Base-by-base conservation (phyloP, 2,113 vertebrate species). In the Ptilonorhynchus violaceus region DNA sequence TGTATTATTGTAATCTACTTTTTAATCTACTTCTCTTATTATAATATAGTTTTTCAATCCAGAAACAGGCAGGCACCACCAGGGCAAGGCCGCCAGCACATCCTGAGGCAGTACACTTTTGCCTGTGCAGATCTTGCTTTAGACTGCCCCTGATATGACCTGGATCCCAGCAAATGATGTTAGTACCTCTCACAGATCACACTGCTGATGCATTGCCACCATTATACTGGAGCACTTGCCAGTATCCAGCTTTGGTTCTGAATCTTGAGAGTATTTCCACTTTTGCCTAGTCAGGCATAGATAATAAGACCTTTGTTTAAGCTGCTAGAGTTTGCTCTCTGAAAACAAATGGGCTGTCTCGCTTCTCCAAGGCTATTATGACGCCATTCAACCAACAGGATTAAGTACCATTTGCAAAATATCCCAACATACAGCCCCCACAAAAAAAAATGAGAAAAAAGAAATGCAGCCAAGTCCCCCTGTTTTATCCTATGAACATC, bases 221-320 rank as follows among this genome's bases (percentile, higher is more conserved):
- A 22, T 44, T 13, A 77, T 47, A 25, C 80, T 16, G 1, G 47
- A 79, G 58, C 28, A 55, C 41, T 93, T 93, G 66, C 82, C 85
- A 96, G 50, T 4, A 64, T 15, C 53, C 78, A 84, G 5, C 47
- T 88, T 79, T 28, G 68, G 25, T 74, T 77, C 80, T 52, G 64
- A 78, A 52, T n/a, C 69, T 42, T 85, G 68, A 55, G 77, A 78
- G 22, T 47, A 77, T 53, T 94, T 89, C 92, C 92, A 75, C 81
- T 92, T 87, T 75, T 58, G 81, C 77, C 59, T 58, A 59, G 81
- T 47, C 64, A 74, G 74, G 64, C 88, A 88, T 3, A 73, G 75
- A 95, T 85, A 96, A 92, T 60, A 47, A 80, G 75, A 50, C 47
- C 76, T 89, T 94, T 89, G 89, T 95, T 88, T 52, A 46, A 91